Percentiles rank a stretch among this genome's conserved stretches.
Evolutionary conservation across 2,113 vertebrate species (phyloP).

Genomic region (Megaleporinus macrocephalus): DNA sequence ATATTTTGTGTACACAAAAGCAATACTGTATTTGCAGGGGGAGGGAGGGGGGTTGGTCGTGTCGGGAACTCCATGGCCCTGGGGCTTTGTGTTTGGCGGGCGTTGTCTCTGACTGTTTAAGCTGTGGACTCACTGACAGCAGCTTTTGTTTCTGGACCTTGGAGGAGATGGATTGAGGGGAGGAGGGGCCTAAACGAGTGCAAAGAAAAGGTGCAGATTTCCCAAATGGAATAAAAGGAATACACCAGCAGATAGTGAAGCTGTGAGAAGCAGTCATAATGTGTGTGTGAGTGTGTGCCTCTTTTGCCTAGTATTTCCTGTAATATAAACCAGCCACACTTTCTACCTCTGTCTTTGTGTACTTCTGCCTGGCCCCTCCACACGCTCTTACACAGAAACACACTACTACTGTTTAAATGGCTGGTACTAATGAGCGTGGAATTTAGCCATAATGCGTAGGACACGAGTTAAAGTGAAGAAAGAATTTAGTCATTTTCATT

Average conservation of each 20-base stretch:
- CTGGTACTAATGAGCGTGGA: conserved; percentile 55
- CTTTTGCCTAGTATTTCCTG: conserved; percentile 16
- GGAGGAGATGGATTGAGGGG: conserved; percentile 17
- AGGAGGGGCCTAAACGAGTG: conserved; percentile 23
- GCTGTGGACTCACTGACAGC: conserved; percentile 47
- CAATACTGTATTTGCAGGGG: conserved; percentile 32
- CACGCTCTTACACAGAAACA: conserved; percentile 42
- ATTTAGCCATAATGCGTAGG: conserved; percentile 64
- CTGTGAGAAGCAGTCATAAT: conserved; percentile 17
- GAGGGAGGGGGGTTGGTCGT: conserved; percentile 16
- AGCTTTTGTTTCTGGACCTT: conserved; percentile 53
- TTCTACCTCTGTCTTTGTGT: not conserved
- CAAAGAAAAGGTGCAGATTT: conserved; percentile 47
- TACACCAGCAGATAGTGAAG: conserved; percentile 23
- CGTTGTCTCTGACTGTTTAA: conserved; percentile 46
- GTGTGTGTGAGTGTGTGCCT: not conserved
- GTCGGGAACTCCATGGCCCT: conserved; percentile 44
- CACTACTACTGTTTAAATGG: conserved; percentile 17
- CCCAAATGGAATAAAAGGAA: conserved; percentile 45
- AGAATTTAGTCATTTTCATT: conserved; percentile 2
- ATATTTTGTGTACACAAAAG: conserved; percentile 40
- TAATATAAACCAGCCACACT: conserved; percentile 29
- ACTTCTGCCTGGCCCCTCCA: not conserved
- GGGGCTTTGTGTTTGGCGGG: conserved; percentile 56
- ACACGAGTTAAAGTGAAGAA: conserved; percentile 50